These are phyloP conservation scores for Ennomos quercinarius DNA, from an alignment of 2,888 invertebrate genomes.

Conservation along the genomic window DNA sequence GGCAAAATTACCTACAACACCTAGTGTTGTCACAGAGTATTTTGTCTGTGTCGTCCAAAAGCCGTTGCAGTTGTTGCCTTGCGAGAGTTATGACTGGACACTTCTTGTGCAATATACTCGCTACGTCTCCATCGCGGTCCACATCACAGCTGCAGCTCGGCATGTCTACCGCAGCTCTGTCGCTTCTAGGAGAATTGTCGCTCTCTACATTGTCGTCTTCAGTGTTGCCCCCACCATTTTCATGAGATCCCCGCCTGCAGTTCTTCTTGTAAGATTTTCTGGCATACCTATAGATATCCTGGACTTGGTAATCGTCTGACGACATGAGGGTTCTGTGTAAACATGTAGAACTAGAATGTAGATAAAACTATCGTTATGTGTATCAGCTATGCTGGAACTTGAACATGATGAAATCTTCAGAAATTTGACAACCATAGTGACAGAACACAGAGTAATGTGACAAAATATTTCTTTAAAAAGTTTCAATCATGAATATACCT, in stretches of 20 bases:
- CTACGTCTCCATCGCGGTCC: conserved; percentile 67
- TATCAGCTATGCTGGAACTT: not conserved
- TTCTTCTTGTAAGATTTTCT: conserved; percentile 71
- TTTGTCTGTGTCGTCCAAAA: conserved; percentile 71
- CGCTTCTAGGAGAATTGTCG: conserved; percentile 55
- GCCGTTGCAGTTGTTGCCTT: conserved; percentile 67
- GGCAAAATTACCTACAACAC: conserved; percentile 61
- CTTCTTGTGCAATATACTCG: conserved; percentile 74
- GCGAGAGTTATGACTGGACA: conserved; percentile 74
- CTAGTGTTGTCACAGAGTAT: conserved; percentile 64
- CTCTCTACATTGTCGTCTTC: conserved; percentile 53
- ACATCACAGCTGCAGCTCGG: conserved; percentile 64
- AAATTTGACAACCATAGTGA: no score
- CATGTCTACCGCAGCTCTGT: conserved; percentile 39
- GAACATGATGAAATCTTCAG: no score
- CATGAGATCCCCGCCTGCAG: conserved; percentile 48
- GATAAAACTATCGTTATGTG: not conserved
- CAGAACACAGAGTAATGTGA: no score
- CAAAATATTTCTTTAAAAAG: no score
- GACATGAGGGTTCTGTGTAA: conserved; percentile 49
- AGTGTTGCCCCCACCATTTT: conserved; percentile 47
- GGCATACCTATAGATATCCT: conserved; percentile 69
- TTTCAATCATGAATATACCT: no score
- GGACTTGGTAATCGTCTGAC: conserved; percentile 68
- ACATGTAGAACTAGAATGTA: conserved; percentile 27